Base-by-base conservation (phyloP, 2,888 invertebrate species). In the Caenorhabditis imperialis region DNA sequence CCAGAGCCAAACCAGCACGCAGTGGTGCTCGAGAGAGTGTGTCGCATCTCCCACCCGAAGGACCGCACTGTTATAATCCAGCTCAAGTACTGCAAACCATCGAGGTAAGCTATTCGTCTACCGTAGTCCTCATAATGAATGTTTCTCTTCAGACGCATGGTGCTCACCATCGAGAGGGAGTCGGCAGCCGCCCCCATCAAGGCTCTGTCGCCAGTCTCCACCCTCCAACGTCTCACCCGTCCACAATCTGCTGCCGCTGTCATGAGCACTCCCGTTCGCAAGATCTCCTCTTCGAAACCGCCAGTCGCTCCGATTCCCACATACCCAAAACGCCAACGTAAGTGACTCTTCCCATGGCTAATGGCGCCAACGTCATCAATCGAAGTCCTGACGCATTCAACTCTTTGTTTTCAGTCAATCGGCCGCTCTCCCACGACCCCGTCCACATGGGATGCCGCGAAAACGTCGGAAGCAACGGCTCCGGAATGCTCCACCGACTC, bases 401-500 rank as follows among this genome's bases (percentile, higher is more conserved):
- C 42, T 53, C 40, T 20, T 5, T 35, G 44, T 18, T 71, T 71
- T 57, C 72, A 72, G 72, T 63, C 8, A 51, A 37, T 37, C 60
- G 73, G 5, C 55, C 73, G 16, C 48, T 61, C 3, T 73, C 73
- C 23, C 73, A 73, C 50, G 50, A 51, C 33, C 50, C 73, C 37
- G 27, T 44, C 10, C 57, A 45, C 4, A 57, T 67, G 50, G 67
- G 67, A 51, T 67, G 67, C 23, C 67, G 67, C 25, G 67, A 67
- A 5, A 67, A 67, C 16, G 57, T 47, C 12, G 54, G 65, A 40
- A 60, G 63, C 38, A 45, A 54, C 25, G 42, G 40, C 37, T 45
- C 47, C 10, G n/a, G 25, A 30, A 33, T 73, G 14, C 48, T 73
- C 40, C 58, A 53, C 60, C 58, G 58, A 60, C 42, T 73, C 23